Evolutionary conservation across 2,797 vertebrate species (phyloP).

Genomic region (Semotilus atromaculatus): DNA sequence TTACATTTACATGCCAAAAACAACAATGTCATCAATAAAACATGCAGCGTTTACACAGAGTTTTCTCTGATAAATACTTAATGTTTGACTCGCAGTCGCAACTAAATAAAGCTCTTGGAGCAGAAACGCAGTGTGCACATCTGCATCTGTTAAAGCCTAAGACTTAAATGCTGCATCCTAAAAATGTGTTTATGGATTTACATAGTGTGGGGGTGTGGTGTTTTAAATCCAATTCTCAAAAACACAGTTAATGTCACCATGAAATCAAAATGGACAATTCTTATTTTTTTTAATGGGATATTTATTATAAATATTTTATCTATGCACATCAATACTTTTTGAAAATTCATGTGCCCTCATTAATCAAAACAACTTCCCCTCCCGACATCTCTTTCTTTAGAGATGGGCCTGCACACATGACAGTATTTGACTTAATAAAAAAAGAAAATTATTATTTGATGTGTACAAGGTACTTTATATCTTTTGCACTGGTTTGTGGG

Average conservation of each 20-base stretch:
- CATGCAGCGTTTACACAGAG: slow-evolving; percentile 21
- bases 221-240: neutral
- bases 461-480: too few species aligned
- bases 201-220: slow-evolving; percentile 15
- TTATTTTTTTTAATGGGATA: neutral
- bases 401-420: too few species aligned
- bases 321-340: neutral
- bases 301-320: neutral
- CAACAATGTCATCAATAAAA: slow-evolving; percentile 46
- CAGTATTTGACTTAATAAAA: too few species aligned
- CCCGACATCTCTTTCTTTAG: too few species aligned
- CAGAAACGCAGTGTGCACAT: neutral
- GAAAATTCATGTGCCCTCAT: neutral
- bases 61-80: slow-evolving; percentile 29
- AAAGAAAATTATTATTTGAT: too few species aligned
- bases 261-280: neutral
- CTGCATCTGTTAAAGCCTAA: slow-evolving; percentile 11
- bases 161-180: neutral
- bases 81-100: neutral
- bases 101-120: slow-evolving; percentile 11
- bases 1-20: slow-evolving; percentile 31
- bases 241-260: neutral
- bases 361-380: neutral
- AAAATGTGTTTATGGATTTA: slow-evolving; percentile 32
- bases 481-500: neutral